Base-by-base conservation (phyloP, 2,888 invertebrate genomes). In the Plebejus melissa region DNA sequence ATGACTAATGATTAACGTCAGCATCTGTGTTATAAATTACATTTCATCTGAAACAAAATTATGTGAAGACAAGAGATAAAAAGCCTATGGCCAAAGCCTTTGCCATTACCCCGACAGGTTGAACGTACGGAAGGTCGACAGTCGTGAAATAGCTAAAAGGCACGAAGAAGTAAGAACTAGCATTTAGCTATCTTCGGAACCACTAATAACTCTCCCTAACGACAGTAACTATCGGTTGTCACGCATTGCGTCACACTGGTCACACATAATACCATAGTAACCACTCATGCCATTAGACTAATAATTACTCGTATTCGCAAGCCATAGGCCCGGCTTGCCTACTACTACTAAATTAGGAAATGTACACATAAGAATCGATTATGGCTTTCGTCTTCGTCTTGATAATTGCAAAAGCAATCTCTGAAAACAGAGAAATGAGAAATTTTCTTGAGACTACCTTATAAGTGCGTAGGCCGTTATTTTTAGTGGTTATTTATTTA, bases 231-330 rank as follows among this genome's bases (percentile, higher is more conserved):
- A 50, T 72, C 32, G 28, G 72, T 72, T 54, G 54, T 72, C 72
- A 72, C 72, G 72, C 72, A 72, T 72, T 72, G 72, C 54, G 54
- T 72, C 54, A 72, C 46, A 69, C 38, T 54, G 32, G 54, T 72
- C 54, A 72, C 46, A 69, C 38, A 50, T 46, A 71, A 71, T 50
- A 7, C 72, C 32, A 72, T 72, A 54, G 16, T 16, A 72, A 54
- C 72, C 72, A 72, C 72, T 72, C 32, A 72, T 72, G 72, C 32
- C 32, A 72, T 72, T 72, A 72, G 41, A 32, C 41, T 11, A 71
- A 41, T 11, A 71, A 41, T 71, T 71, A 5, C 46, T 71, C 46
- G 22, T 70, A 70, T 71, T 36, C 13, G 32, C 65, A 65, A 28
- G 9, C 28, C 28, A 22, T 22, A 22, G 60, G 22, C n/a, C n/a